These are phyloP conservation scores for Plectropomus leopardus DNA, from an alignment of 2,113 vertebrate species.

Conservation along the genomic window DNA sequence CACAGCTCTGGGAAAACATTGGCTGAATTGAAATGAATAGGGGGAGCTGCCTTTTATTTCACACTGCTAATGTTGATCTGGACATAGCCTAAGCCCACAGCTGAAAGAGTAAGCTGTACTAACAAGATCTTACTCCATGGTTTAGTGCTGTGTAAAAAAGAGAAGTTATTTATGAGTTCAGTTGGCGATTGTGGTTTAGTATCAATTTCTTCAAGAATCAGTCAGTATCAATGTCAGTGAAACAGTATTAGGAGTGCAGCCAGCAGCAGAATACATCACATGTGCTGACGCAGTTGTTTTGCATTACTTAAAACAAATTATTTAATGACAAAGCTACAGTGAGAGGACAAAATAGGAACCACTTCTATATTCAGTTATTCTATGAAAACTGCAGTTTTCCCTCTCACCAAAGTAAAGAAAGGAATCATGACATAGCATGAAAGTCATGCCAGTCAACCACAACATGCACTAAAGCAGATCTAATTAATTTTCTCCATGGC, in stretches of 20 bases:
- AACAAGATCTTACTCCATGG: slow-evolving; percentile 14
- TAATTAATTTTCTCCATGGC: slow-evolving; percentile 40
- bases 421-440: slow-evolving; percentile 17
- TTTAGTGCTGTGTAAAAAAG: slow-evolving; percentile 23
- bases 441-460: slow-evolving; percentile 32
- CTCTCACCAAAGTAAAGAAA: neutral
- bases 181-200: slow-evolving; percentile 3
- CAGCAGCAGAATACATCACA: slow-evolving; percentile 13
- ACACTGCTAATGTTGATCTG: slow-evolving; percentile 6
- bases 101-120: slow-evolving; percentile 12
- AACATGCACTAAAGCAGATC: slow-evolving; percentile 13
- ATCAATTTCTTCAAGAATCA: slow-evolving; percentile 6
- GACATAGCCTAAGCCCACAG: neutral
- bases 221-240: neutral
- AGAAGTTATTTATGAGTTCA: slow-evolving; percentile 31
- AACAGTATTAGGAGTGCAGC: slow-evolving; percentile 10
- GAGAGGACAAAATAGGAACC: neutral
- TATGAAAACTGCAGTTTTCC: slow-evolving; percentile 20
- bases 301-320: slow-evolving; percentile 37
- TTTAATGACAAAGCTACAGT: slow-evolving; percentile 16
- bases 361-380: slow-evolving; percentile 16
- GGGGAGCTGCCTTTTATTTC: neutral
- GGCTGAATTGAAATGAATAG: neutral
- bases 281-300: slow-evolving; percentile 42
- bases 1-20: neutral